These are phyloP conservation scores for Eledona agricola DNA, from an alignment of 2,888 invertebrate genomes.

Conservation along the genomic window DNA sequence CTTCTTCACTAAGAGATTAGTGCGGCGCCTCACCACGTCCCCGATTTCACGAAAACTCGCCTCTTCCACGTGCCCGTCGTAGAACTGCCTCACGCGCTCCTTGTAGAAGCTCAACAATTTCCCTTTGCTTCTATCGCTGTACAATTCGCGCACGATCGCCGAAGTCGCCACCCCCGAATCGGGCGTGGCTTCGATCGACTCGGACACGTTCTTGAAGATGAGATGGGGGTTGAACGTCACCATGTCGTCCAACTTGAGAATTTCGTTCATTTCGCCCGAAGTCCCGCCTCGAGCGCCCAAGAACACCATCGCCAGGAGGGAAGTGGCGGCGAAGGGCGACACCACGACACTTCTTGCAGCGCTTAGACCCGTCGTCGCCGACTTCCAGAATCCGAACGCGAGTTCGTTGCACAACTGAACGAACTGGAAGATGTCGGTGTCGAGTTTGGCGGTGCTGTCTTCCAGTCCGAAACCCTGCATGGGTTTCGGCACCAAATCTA, in stretches of 20 bases:
- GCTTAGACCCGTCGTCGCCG: constrained; percentile 76
- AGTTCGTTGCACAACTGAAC: constrained; percentile 84
- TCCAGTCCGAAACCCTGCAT: constrained; percentile 76
- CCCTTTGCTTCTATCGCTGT: constrained; percentile 82
- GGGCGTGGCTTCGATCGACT: constrained; percentile 74
- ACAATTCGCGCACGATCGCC: constrained; percentile 83
- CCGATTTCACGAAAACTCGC: constrained; percentile 83
- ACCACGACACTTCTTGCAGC: constrained; percentile 79
- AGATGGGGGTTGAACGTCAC: constrained; percentile 90
- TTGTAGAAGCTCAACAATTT: constrained; percentile 87
- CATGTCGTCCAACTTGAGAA: constrained; percentile 85
- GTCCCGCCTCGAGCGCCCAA: constrained; percentile 87
- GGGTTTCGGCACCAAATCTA: constrained; percentile 67
- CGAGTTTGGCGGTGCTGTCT: constrained; percentile 75
- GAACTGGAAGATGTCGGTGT: constrained; percentile 80
- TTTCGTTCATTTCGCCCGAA: constrained; percentile 90
- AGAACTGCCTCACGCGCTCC: constrained; percentile 86
- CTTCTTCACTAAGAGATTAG: constrained; percentile 81
- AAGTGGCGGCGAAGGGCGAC: constrained; percentile 86
- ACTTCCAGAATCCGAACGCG: constrained; percentile 84
- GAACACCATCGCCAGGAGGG: constrained; percentile 90
- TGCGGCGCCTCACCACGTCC: constrained; percentile 81
- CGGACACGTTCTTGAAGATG: constrained; percentile 85
- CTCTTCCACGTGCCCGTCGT: constrained; percentile 87
- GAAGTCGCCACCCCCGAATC: constrained; percentile 79